These are phyloP conservation scores for Agriopis marginaria DNA, from an alignment of 2,888 invertebrate species.

Conservation along the genomic window DNA sequence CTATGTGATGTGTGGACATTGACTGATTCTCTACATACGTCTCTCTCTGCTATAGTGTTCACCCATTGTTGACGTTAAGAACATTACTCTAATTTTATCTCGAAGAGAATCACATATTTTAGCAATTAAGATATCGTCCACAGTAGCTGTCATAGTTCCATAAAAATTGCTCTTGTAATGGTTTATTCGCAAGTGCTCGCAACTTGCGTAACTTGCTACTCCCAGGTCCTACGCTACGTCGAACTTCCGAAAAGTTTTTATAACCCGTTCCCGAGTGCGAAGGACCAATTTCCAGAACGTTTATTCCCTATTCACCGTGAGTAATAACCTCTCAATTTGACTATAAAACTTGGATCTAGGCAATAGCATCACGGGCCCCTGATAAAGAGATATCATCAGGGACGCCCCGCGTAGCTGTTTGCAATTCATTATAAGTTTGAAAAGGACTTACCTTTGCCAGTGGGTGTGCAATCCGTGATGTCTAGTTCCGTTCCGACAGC, in stretches of 20 bases:
- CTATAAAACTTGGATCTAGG: conserved; percentile 31
- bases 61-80: neutral
- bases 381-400: conserved; percentile 49
- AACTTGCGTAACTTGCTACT: neutral
- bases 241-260: conserved; percentile 22
- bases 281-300: conserved; percentile 25
- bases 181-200: neutral
- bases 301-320: conserved; percentile 27
- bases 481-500: conserved; percentile 28
- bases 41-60: neutral
- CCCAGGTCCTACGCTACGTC: conserved; percentile 2
- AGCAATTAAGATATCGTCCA: no score
- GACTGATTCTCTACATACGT: neutral
- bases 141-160: no score
- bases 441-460: conserved; percentile 52
- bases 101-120: neutral
- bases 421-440: conserved; percentile 58
- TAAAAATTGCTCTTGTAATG: no score
- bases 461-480: conserved; percentile 31
- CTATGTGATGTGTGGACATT: neutral
- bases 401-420: conserved; percentile 49
- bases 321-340: conserved; percentile 30
- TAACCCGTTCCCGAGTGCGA: conserved; percentile 9
- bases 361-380: conserved; percentile 36
- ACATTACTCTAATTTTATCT: neutral